Evolutionary conservation across 37 sponge, comb jelly and placozoan genomes (phyloP).

Genomic region (Agelas oroides): DNA sequence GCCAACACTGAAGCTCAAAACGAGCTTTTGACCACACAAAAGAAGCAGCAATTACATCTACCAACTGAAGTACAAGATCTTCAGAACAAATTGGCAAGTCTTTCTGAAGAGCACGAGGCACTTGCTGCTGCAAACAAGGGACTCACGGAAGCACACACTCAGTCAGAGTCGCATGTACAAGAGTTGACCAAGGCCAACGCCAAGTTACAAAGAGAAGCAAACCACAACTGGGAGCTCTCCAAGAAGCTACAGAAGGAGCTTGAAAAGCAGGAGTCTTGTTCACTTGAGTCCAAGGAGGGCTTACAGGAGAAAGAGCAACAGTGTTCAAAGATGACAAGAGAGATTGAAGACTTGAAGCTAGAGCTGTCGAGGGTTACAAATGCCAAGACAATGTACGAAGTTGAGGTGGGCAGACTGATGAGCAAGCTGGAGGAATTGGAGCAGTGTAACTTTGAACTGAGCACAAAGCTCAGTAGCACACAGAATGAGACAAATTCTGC

Average conservation of each 20-base stretch:
- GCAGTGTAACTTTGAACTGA: slow-evolving; percentile 41
- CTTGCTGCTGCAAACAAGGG: not conserved
- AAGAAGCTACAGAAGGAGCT: slow-evolving; percentile 45
- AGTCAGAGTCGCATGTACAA: slow-evolving; percentile 17
- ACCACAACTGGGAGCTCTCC: slow-evolving; percentile 41
- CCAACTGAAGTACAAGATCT: slow-evolving; percentile 2
- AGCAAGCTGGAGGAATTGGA: slow-evolving; percentile 45
- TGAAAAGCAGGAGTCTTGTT: slow-evolving; percentile 23
- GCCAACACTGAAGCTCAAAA: slow-evolving; percentile 8
- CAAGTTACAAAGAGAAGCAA: slow-evolving; percentile 28
- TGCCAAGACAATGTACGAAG: slow-evolving; percentile 14
- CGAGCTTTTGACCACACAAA: not conserved
- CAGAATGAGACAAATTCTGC: slow-evolving; percentile 2
- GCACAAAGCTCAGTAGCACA: slow-evolving; percentile 13
- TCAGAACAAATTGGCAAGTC: not conserved
- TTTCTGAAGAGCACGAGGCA: slow-evolving; percentile 34
- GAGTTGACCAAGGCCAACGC: slow-evolving; percentile 26
- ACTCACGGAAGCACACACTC: not conserved
- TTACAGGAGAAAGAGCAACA: not conserved
- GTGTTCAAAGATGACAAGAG: not conserved
- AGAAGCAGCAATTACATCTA: not conserved
- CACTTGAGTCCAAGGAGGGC: not conserved
- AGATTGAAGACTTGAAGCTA: slow-evolving; percentile 21
- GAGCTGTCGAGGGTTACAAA: slow-evolving; percentile 12
- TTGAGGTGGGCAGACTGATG: slow-evolving; percentile 15